These are phyloP conservation scores for Drosophila acutilabella DNA, from an alignment of 2,888 invertebrate genomes.

Conservation along the genomic window DNA sequence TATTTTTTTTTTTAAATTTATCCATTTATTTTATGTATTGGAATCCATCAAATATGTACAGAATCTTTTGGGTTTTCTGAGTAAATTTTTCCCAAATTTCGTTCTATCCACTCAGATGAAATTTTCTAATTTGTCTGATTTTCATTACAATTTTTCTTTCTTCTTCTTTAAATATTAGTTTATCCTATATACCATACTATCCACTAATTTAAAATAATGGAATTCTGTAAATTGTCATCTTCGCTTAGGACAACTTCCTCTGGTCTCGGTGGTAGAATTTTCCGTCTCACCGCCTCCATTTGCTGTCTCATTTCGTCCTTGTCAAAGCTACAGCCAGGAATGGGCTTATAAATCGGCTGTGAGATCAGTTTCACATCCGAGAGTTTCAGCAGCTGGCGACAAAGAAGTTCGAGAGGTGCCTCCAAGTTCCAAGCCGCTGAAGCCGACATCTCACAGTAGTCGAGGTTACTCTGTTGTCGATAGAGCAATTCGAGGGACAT, in stretches of 20 bases:
- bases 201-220: slow-evolving; percentile 25
- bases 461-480: slow-evolving; percentile 10
- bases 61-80: too few species aligned
- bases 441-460: slow-evolving; percentile 42
- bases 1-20: too few species aligned
- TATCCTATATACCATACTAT: too few species aligned
- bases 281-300: slow-evolving; percentile 18
- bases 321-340: not conserved
- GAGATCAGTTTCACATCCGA: slow-evolving; percentile 28
- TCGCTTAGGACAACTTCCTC: not conserved
- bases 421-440: slow-evolving; percentile 39
- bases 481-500: slow-evolving; percentile 15
- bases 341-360: slow-evolving; percentile 18
- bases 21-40: too few species aligned
- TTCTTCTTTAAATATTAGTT: too few species aligned
- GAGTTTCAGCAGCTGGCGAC: slow-evolving; percentile 26
- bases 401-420: slow-evolving; percentile 30
- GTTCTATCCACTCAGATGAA: too few species aligned
- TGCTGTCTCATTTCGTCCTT: slow-evolving; percentile 4
- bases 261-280: not conserved
- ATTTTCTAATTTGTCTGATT: too few species aligned
- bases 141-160: too few species aligned
- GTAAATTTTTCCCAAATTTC: too few species aligned
- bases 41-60: too few species aligned
- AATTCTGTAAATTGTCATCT: not conserved